phyloP scores from a whole-genome alignment of 2,113 vertebrate genomes.

The Pleuronectes platessa region DNA sequence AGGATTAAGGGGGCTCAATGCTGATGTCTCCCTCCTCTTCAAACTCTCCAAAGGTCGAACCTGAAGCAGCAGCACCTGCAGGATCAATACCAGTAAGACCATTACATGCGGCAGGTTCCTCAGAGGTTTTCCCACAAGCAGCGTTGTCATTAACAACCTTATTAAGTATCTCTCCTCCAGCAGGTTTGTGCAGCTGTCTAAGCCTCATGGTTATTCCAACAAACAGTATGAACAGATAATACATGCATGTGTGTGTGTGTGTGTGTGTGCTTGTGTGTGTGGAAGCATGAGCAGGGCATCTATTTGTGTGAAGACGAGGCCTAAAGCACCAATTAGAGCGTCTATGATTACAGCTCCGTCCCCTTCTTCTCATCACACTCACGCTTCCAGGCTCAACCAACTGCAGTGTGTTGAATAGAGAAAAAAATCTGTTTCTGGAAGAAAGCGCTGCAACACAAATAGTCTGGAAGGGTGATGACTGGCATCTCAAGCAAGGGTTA shows the following conservation, averaged over 20 bases:
- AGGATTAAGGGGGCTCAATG: not conserved
- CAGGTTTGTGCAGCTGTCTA: not conserved
- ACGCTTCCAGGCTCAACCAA: constrained; percentile 14
- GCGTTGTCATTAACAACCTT: constrained; percentile 21
- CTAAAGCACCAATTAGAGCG: constrained; percentile 62
- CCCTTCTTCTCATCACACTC: constrained; percentile 35
- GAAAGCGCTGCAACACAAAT: constrained; percentile 16
- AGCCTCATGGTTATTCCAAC: not conserved
- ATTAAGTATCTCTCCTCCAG: constrained; percentile 3
- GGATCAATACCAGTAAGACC: constrained; percentile 25
- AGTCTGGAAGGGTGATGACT: constrained; percentile 23
- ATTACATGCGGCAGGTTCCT: not conserved
- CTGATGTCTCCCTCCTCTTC: not conserved
- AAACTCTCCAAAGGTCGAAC: constrained; percentile 24
- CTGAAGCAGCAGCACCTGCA: constrained; percentile 5
- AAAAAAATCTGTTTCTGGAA: constrained; percentile 31
- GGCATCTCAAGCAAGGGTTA: constrained; percentile 7
- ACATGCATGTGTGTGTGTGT: not conserved
- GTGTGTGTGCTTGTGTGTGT: not conserved
- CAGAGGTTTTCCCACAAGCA: not conserved
- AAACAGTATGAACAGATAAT: not conserved
- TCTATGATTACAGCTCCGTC: constrained; percentile 51
- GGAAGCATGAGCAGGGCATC: constrained; percentile 5
- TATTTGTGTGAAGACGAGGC: constrained; percentile 46
- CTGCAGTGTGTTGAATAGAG: constrained; percentile 49